Evolutionary conservation across 2,113 vertebrate genomes (phyloP), one percentile per base, ranked within the genome.

Genomic region (Indicator maculatus): DNA sequence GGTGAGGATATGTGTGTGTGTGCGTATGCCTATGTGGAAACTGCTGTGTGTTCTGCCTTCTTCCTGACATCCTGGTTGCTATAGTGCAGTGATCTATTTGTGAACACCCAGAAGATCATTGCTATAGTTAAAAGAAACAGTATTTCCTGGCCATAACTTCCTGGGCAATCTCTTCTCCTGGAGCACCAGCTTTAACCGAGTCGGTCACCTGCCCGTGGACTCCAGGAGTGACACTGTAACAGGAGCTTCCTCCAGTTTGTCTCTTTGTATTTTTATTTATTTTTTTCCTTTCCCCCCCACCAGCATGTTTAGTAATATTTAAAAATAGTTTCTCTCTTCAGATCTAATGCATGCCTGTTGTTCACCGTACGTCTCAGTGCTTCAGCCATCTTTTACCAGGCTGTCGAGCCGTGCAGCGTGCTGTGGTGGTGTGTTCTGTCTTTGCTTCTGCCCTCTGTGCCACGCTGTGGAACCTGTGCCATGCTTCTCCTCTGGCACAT

Each of bases 141-240:
- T 94, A 91, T 95, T 98, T 98, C 97, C 97, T 98, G 97, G 90
- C 96, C 96, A 83, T 93, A 97, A 97, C 97, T 98, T 98, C 95
- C 95, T 97, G 96, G 96, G 95, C 96, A 97, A 92, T 97, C 89
- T 95, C 89, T 89, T 88, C 92, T 96, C 93, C 93, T 72, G 85
- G 93, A 97, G 90, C 19, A 0, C 71, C 72, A 59, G 83, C 91
- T 74, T 89, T 86, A 92, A 64, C 45, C 0, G 2, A 23, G 82
- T 74, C 0, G 6, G 8, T 75, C 76, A 14, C 2, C 0, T 83
- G 94, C 70, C 53, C 66, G 38, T 79, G 47, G 73, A 90, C 73
- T 93, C 39, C 41, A 23, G 70, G 72, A 90, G 52, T 74, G 81
- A 81, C 72, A 50, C 47, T 61, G 63, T 86, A 93, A 82, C 60